Conservation (phyloP, 2,113 vertebrate species). For the Asarcornis scutulata region DNA sequence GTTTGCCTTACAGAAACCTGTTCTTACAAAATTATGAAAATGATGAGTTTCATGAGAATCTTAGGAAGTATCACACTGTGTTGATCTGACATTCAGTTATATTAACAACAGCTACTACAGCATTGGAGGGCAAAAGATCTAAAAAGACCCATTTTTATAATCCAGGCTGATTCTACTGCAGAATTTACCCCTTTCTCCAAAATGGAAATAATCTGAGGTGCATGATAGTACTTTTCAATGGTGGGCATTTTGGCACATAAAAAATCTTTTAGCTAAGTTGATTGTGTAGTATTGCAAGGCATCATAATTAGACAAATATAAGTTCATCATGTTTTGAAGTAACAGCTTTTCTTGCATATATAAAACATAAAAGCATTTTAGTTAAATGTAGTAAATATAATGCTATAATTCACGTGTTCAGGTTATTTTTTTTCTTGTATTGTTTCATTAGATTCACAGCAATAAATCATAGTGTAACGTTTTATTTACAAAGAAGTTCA, state of each 20-base stretch:
- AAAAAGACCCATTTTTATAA: slow-evolving; percentile 39
- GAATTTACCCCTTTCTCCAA: slow-evolving; percentile 58
- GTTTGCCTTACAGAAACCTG: slow-evolving; percentile 74
- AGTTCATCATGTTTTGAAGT: slow-evolving; percentile 69
- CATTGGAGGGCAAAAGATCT: slow-evolving; percentile 35
- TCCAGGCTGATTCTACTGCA: slow-evolving; percentile 59
- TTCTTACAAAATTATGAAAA: slow-evolving; percentile 58
- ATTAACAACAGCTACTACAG: slow-evolving; percentile 31
- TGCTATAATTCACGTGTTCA: slow-evolving; percentile 50
- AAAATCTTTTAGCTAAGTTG: slow-evolving; percentile 72
- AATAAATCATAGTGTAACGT: slow-evolving; percentile 76
- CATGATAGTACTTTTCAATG: slow-evolving; percentile 73
- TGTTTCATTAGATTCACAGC: slow-evolving; percentile 76
- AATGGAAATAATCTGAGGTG: slow-evolving; percentile 57
- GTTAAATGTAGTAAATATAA: slow-evolving; percentile 65
- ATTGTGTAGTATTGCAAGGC: slow-evolving; percentile 66
- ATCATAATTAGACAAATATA: slow-evolving; percentile 53
- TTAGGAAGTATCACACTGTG: slow-evolving; percentile 53
- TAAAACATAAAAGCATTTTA: slow-evolving; percentile 72
- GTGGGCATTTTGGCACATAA: slow-evolving; percentile 72
- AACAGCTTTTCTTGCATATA: slow-evolving; percentile 61
- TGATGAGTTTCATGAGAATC: slow-evolving; percentile 59
- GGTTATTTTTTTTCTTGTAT: slow-evolving; percentile 55
- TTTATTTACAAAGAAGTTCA: slow-evolving; percentile 63
- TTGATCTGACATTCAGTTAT: slow-evolving; percentile 58